These are phyloP conservation scores for Megathymus violae DNA, from an alignment of 1,140 invertebrate species.

Conservation along the genomic window DNA sequence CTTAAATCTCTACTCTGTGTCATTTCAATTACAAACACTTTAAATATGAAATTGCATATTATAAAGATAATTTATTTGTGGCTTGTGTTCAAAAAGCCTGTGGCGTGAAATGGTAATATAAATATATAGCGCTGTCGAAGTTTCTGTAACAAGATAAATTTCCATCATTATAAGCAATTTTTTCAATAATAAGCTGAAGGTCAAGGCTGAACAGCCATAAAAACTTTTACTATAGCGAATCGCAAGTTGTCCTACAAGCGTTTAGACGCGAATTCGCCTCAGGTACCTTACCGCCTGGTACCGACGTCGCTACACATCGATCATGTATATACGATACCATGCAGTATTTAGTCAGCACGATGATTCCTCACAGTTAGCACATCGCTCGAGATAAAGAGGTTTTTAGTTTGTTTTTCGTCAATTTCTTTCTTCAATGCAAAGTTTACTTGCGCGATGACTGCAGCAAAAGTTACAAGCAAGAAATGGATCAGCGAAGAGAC, in stretches of 20 bases:
- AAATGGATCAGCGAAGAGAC: slow-evolving; percentile 76
- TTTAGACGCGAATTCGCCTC: slow-evolving; percentile 50
- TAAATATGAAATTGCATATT: too few relatives aligned
- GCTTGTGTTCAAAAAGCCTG: slow-evolving; percentile 7
- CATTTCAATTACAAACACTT: too few relatives aligned
- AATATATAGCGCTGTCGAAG: neutral
- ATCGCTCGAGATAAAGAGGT: neutral
- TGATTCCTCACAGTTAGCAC: slow-evolving; percentile 59
- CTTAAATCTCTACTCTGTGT: too few relatives aligned
- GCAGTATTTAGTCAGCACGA: slow-evolving; percentile 56
- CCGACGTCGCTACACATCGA: slow-evolving; percentile 71
- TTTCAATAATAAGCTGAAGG: slow-evolving; percentile 50
- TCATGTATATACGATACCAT: slow-evolving; percentile 54
- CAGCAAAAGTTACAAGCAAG: slow-evolving; percentile 58
- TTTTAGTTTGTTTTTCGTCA: slow-evolving; percentile 47
- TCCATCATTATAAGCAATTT: slow-evolving; percentile 34
- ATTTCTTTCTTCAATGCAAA: slow-evolving; percentile 12
- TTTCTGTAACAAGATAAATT: slow-evolving; percentile 6
- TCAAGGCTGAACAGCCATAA: slow-evolving; percentile 61
- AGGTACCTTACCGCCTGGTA: slow-evolving; percentile 45
- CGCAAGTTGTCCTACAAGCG: slow-evolving; percentile 63
- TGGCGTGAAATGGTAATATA: neutral
- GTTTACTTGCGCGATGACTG: slow-evolving; percentile 51
- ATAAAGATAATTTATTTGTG: too few relatives aligned
- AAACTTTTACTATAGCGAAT: slow-evolving; percentile 65